Evolutionary conservation across 1,140 invertebrate species (phyloP).

Genomic region (Colletes latitarsis): DNA sequence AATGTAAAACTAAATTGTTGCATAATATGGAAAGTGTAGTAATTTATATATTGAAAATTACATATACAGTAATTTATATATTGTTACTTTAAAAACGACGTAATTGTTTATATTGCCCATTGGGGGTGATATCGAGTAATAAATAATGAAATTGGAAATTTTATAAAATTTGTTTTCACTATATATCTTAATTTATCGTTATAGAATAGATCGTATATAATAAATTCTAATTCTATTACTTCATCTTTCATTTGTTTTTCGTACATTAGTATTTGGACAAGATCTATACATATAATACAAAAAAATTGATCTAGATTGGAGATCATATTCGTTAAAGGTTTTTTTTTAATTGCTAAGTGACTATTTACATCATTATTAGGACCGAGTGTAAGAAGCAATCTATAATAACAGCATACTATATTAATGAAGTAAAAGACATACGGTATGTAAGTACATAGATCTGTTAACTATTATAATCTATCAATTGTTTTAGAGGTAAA

Average conservation of each 20-base stretch:
- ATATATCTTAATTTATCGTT: slow-evolving; percentile 1
- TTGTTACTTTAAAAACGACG: background rate
- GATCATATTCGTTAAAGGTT: background rate
- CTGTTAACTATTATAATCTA: slow-evolving; percentile 10
- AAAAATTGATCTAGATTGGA: background rate
- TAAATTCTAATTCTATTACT: background rate
- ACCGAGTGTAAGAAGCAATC: background rate
- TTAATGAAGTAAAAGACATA: background rate
- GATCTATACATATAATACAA: background rate
- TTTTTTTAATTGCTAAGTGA: background rate
- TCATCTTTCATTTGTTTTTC: background rate
- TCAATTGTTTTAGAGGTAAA: slow-evolving; percentile 14
- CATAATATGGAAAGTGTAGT: slow-evolving; percentile 23
- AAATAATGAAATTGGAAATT: slow-evolving; percentile 22
- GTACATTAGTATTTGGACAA: background rate
- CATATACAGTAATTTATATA: slow-evolving; percentile 3
- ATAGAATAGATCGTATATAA: background rate
- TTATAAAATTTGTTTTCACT: slow-evolving; percentile 14
- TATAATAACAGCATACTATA: background rate
- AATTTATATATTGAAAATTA: slow-evolving; percentile 31
- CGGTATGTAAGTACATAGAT: background rate
- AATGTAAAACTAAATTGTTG: slow-evolving; percentile 15
- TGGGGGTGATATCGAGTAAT: slow-evolving; percentile 4
- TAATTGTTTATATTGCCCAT: slow-evolving; percentile 20
- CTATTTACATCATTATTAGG: slow-evolving; percentile 1